These are phyloP conservation scores for Patagioenas fasciata DNA, from an alignment of 2,113 vertebrate genomes.

Conservation along the genomic window DNA sequence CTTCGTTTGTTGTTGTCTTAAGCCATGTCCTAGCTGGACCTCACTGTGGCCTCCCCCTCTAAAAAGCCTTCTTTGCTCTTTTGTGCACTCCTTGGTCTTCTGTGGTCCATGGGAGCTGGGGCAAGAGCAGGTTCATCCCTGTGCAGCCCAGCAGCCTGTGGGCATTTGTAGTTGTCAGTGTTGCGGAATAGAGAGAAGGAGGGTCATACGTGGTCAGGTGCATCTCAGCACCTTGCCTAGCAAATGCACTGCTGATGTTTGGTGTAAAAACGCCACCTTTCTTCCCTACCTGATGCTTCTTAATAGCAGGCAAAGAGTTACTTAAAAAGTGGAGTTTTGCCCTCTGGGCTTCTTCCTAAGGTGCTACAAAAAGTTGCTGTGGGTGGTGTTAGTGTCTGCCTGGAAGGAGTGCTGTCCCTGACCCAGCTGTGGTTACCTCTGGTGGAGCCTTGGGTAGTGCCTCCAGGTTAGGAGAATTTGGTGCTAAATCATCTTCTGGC, in stretches of 20 bases:
- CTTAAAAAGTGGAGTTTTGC: background rate
- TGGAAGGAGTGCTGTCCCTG: background rate
- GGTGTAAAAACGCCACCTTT: background rate
- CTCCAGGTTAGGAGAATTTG: background rate
- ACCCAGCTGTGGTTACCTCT: background rate
- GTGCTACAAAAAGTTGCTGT: background rate
- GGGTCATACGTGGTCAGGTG: fast-evolving
- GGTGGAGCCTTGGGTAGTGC: background rate
- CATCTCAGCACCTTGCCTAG: background rate
- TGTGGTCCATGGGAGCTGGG: background rate
- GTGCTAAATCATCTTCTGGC: background rate
- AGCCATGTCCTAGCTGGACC: background rate
- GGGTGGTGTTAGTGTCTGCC: background rate
- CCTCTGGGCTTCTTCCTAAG: background rate
- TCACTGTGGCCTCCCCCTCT: background rate
- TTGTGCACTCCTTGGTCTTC: background rate
- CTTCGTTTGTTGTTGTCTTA: background rate
- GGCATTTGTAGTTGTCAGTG: background rate
- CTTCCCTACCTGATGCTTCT: background rate
- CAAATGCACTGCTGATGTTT: background rate
- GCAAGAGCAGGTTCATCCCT: background rate
- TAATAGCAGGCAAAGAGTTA: background rate
- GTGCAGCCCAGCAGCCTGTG: background rate
- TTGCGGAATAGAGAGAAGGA: background rate
- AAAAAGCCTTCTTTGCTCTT: background rate